Percentiles rank a stretch among this genome's conserved stretches.
Conservation (phyloP, 2,888 invertebrate species). For the Polylopha cassiicola region DNA sequence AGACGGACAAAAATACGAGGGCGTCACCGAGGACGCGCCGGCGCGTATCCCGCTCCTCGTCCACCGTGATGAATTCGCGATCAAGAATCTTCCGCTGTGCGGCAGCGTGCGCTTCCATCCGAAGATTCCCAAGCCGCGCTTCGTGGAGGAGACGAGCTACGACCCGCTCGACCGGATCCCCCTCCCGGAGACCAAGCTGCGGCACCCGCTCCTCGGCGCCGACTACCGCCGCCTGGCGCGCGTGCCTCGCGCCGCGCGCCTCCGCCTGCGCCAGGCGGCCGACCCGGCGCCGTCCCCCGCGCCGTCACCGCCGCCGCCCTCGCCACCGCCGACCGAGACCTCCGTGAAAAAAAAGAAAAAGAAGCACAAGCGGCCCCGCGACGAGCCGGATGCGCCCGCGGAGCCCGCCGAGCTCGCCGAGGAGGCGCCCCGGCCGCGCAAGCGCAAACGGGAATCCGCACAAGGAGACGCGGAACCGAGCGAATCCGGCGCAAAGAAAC, state of each 20-base stretch:
- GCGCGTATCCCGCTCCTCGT: slow-evolving; percentile 4
- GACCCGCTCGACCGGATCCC: background rate
- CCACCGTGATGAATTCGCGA: too few relatives aligned
- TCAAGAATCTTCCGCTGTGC: too few relatives aligned
- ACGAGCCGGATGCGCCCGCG: too few relatives aligned
- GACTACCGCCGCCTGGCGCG: slow-evolving; percentile 10
- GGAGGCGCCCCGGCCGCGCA: background rate
- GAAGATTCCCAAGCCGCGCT: too few relatives aligned
- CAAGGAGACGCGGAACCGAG: background rate
- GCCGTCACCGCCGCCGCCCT: background rate
- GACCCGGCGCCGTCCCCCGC: background rate
- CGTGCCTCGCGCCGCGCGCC: slow-evolving; percentile 11
- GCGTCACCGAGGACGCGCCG: background rate
- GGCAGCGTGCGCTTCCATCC: too few relatives aligned
- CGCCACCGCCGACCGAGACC: background rate
- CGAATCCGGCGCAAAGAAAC: background rate
- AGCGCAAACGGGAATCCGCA: background rate
- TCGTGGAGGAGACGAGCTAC: slow-evolving; percentile 1
- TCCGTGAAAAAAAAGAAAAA: too few relatives aligned
- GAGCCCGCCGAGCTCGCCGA: background rate
- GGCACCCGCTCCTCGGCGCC: slow-evolving; percentile 25
- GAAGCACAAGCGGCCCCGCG: too few relatives aligned
- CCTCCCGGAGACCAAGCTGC: slow-evolving; percentile 11
- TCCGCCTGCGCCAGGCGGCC: background rate
- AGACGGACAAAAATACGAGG: slow-evolving; percentile 13